Evolutionary conservation across 2,888 invertebrate species (phyloP).

Genomic region (Cecidostiba fungosa): DNA sequence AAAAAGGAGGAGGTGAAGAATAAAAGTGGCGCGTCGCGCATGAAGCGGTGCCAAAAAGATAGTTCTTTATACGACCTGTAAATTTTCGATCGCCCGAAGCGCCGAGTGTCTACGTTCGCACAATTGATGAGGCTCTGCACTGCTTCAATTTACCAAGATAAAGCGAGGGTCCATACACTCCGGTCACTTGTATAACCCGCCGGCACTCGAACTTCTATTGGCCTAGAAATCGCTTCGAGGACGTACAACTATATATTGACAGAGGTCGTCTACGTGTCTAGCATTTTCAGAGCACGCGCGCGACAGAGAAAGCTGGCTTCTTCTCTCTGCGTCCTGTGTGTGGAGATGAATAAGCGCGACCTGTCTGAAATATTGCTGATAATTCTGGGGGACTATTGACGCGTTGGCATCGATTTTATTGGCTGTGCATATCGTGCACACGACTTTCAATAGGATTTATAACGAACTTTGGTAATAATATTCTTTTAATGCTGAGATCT

Average conservation of each 20-base stretch:
- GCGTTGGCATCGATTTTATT: neutral
- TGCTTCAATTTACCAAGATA: slow-evolving; percentile 53
- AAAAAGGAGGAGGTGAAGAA: too few species aligned
- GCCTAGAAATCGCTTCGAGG: slow-evolving; percentile 56
- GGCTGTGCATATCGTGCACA: neutral
- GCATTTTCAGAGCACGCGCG: slow-evolving; percentile 29
- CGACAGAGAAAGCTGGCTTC: neutral
- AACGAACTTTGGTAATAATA: neutral
- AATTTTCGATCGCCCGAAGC: neutral
- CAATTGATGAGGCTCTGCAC: slow-evolving; percentile 48
- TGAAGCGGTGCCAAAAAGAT: neutral
- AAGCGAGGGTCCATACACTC: slow-evolving; percentile 39
- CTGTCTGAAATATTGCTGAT: slow-evolving; percentile 28
- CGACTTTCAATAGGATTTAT: neutral
- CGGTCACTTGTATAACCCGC: slow-evolving; percentile 51
- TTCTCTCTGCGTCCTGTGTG: neutral
- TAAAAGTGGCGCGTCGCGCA: neutral
- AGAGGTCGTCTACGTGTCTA: slow-evolving; percentile 42
- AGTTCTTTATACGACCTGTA: neutral
- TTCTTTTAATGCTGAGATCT: too few species aligned
- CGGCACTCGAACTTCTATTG: slow-evolving; percentile 55
- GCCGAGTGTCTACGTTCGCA: neutral
- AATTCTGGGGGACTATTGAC: neutral
- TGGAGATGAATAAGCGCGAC: slow-evolving; percentile 18
- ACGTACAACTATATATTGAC: slow-evolving; percentile 32